Evolutionary conservation across 2,888 invertebrate genomes (phyloP), one percentile per base, ranked within the genome.

Genomic region (Zaprionus bogoriensis): DNA sequence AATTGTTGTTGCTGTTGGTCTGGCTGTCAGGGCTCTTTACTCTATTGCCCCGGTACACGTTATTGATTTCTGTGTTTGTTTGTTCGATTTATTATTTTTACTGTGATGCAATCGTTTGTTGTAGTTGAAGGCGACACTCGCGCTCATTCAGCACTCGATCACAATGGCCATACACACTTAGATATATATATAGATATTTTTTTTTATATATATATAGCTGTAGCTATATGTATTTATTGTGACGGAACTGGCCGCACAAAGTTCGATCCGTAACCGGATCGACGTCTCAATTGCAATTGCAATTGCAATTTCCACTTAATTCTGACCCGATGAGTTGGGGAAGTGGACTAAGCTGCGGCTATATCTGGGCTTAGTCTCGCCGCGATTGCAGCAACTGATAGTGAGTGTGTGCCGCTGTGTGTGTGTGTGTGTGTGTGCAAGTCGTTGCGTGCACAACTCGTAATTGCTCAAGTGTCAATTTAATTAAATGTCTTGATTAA

Each of bases 61-160:
- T 46, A 28, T 42, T 48, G 30, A 41, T 41, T 32, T 48, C 20
- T 23, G 25, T 44, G 23, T 44, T 23, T 23, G 22, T 44, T 44
- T 44, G 12, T 44, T 44, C 9, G 20, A 14, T 44, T 60, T 74
- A 78, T 82, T 80, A 67, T 78, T 71, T 77, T 75, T 67, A 61
- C 61, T 79, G 63, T 86, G 82, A 86, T 82, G 87, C 84, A 82
- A 82, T 82, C 81, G 75, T 84, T 72, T 81, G 72, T 75, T 4
- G 38, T 39, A 12, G 46, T 41, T 45, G 62, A 74, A 75, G 59
- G 67, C 62, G 67, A 72, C 41, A 66, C 48, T 41, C 75, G 64
- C 50, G 63, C 65, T n/a, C 41, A 39, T 20, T 20, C 38, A 62
- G 32, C 57, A 59, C 82, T 71, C 67, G 46, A 25, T 38, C 7